Conservation (phyloP, 2,797 vertebrate species). For the Paguma larvata region DNA sequence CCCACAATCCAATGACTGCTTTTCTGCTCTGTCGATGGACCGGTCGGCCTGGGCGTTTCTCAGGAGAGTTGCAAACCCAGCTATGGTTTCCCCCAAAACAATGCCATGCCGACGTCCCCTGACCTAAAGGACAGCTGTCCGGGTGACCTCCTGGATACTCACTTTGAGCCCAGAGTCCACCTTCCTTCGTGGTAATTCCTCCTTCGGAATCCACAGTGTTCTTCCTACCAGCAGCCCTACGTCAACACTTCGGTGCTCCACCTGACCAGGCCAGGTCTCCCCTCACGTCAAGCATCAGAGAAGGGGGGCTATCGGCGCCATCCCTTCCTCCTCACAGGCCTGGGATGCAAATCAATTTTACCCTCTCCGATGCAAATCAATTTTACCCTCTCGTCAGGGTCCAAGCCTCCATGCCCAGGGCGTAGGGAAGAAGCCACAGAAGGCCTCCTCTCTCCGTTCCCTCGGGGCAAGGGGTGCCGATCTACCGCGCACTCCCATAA, state of each 20-base stretch:
- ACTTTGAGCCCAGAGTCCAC: neutral
- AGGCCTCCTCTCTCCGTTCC: neutral
- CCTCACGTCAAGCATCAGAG: neutral
- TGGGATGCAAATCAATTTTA: neutral
- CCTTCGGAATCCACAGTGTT: neutral
- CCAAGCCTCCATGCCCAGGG: neutral
- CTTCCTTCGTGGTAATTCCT: neutral
- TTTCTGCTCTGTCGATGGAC: neutral
- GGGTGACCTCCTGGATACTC: neutral
- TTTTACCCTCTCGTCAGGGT: slow-evolving; percentile 4
- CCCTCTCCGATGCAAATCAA: neutral
- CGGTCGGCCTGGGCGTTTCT: neutral
- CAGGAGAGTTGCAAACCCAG: neutral
- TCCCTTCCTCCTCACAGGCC: neutral
- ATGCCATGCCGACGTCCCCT: neutral
- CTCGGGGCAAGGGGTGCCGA: neutral
- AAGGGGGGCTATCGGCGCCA: neutral
- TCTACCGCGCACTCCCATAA: slow-evolving; percentile 16
- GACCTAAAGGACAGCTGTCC: neutral
- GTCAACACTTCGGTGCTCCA: neutral
- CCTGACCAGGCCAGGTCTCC: neutral
- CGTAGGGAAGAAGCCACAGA: neutral
- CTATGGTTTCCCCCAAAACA: neutral
- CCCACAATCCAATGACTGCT: neutral
- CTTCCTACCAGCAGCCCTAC: neutral